A percentile compares a stretch with the other conserved stretches of the same genome.
Conservation (phyloP, 2,888 invertebrate species). For the Onthophagus sagittarius region DNA sequence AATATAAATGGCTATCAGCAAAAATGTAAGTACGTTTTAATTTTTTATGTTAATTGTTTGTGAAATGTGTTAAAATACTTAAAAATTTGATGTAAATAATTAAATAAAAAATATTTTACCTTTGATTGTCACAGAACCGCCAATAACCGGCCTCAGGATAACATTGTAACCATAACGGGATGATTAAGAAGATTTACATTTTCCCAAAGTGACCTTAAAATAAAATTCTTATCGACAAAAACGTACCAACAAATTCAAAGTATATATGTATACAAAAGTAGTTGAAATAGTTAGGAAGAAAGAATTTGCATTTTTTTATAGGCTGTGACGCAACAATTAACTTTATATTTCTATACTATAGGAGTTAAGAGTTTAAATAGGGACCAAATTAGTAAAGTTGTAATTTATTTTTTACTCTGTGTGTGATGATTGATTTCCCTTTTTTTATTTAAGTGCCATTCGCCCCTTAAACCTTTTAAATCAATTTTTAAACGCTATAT, state of each 20-base stretch:
- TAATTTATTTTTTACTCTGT: constrained; percentile 29
- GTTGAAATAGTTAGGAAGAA: not conserved
- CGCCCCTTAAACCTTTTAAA: constrained; percentile 24
- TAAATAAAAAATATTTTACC: constrained; percentile 14
- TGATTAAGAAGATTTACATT: constrained; percentile 30
- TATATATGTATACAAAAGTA: not conserved
- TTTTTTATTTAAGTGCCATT: constrained; percentile 15
- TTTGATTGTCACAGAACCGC: constrained; percentile 48
- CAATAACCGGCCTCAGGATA: constrained; percentile 59
- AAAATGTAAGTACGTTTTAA: constrained; percentile 11
- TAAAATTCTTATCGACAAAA: constrained; percentile 13
- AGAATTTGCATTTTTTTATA: constrained; percentile 42
- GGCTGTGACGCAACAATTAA: constrained; percentile 47
- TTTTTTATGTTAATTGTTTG: constrained; percentile 13
- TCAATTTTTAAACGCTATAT: constrained; percentile 13
- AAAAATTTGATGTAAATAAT: not conserved
- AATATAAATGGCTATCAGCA: not conserved
- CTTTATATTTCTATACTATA: constrained; percentile 18
- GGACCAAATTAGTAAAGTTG: constrained; percentile 41
- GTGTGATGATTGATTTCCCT: constrained; percentile 17
- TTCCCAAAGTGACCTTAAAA: constrained; percentile 30
- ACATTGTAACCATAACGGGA: constrained; percentile 55
- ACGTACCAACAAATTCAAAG: constrained; percentile 6
- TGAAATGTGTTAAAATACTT: not conserved
- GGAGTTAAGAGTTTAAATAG: constrained; percentile 34